phyloP scores from a whole-genome alignment of 2,113 vertebrate genomes.

The Anolis sagrei region DNA sequence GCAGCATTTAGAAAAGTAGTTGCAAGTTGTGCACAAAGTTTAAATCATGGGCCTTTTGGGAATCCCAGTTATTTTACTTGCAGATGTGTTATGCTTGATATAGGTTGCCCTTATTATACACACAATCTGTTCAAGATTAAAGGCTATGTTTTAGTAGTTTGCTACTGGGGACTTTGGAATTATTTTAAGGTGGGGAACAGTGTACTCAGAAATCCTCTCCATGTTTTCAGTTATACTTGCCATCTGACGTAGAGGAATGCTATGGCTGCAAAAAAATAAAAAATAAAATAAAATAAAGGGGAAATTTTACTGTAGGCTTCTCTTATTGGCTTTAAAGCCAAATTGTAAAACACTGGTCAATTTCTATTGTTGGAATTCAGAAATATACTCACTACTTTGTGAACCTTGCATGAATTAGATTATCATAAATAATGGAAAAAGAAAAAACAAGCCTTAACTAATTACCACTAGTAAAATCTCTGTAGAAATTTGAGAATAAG shows the following conservation, averaged over 20 bases:
- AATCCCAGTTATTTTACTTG: not conserved
- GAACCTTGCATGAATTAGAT: slow-evolving; percentile 1
- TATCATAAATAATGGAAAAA: slow-evolving; percentile 12
- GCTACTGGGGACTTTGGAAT: not conserved
- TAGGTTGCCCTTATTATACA: not conserved
- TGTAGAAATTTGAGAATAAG: not conserved
- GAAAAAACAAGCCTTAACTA: not conserved
- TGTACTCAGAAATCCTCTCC: no score
- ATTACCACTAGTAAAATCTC: slow-evolving; percentile 11
- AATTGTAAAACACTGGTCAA: not conserved
- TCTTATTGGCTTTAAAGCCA: not conserved
- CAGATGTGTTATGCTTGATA: not conserved
- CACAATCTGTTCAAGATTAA: not conserved
- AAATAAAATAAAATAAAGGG: no score
- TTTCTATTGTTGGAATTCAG: not conserved
- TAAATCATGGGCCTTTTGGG: slow-evolving; percentile 8
- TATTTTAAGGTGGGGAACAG: no score
- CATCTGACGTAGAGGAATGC: not conserved
- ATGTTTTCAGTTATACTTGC: no score
- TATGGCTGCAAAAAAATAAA: not conserved
- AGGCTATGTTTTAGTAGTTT: not conserved
- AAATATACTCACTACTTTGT: not conserved
- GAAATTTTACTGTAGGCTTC: not conserved
- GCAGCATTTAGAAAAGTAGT: slow-evolving; percentile 22
- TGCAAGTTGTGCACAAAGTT: slow-evolving; percentile 12